A percentile compares a stretch with the other conserved stretches of the same genome.
These are phyloP conservation scores for Pycnomerus fuliginosus DNA, from an alignment of 2,888 invertebrate species.

Conservation along the genomic window DNA sequence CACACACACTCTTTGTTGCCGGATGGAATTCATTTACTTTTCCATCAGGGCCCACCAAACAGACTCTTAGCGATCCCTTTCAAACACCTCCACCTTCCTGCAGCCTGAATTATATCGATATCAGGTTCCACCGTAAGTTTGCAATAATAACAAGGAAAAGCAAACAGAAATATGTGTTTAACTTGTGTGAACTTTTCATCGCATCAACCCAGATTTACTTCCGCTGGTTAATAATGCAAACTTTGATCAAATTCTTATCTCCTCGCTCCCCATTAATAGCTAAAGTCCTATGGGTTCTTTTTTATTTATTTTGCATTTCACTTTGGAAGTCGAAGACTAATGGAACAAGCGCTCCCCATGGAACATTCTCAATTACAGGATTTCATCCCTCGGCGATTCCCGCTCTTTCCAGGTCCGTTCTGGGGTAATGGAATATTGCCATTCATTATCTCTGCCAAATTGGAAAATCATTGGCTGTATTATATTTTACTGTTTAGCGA, in stretches of 20 bases:
- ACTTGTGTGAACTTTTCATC: no score
- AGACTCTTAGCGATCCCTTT: background rate
- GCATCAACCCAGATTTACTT: no score
- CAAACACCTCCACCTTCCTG: constrained; percentile 21
- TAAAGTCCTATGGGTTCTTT: no score
- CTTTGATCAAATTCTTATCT: no score
- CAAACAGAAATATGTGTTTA: no score
- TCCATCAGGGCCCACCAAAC: constrained; percentile 10
- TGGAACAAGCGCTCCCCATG: constrained; percentile 40
- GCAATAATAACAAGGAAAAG: no score
- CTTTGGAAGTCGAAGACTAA: constrained; percentile 38
- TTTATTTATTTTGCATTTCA: constrained; percentile 42
- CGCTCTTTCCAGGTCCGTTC: constrained; percentile 30
- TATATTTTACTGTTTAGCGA: constrained; percentile 22
- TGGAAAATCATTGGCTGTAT: constrained; percentile 34
- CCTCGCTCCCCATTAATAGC: no score
- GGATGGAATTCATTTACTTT: constrained; percentile 30
- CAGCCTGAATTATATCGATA: no score
- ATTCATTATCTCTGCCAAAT: constrained; percentile 39
- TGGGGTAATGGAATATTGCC: constrained; percentile 36
- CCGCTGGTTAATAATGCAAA: no score
- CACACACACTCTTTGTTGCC: constrained; percentile 26
- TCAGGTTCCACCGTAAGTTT: no score
- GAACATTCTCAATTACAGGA: constrained; percentile 44
- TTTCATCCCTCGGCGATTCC: constrained; percentile 39